A percentile compares a stretch with the other conserved stretches of the same genome.
Conservation (phyloP, 2,113 vertebrate genomes). For the Hydropotes inermis region DNA sequence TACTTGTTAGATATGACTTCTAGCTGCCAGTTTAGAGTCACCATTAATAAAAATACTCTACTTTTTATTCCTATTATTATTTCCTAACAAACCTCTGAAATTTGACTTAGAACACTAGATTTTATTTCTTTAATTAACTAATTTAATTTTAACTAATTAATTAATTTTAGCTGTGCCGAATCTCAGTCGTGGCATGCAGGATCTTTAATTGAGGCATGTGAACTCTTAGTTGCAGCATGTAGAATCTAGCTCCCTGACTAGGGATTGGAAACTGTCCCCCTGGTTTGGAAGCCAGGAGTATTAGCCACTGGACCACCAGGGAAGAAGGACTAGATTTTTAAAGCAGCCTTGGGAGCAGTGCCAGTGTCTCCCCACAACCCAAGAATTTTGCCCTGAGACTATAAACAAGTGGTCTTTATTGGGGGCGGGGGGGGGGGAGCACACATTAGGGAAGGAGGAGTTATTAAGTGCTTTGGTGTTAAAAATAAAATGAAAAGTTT, state of each 20-base stretch:
- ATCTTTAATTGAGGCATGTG: not conserved
- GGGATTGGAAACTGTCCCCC: not conserved
- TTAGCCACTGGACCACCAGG: not conserved
- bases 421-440: fast-evolving
- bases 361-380: not conserved
- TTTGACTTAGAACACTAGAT: not conserved
- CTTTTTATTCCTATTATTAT: not conserved
- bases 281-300: not conserved
- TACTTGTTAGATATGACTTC: not conserved
- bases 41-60: not conserved
- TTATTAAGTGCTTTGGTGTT: not conserved
- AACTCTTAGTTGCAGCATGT: not conserved
- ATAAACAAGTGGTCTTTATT: not conserved
- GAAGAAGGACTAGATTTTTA: not conserved
- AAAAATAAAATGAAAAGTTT: not conserved
- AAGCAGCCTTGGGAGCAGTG: not conserved
- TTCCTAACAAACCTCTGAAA: not conserved
- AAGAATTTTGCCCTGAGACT: not conserved
- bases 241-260: not conserved
- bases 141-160: not conserved
- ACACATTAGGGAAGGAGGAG: not conserved
- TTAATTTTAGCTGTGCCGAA: not conserved
- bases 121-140: not conserved
- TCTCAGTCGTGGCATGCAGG: not conserved
- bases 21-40: not conserved